Evolutionary conservation across 2,888 invertebrate genomes (phyloP).

Genomic region (Netelia virgata): DNA sequence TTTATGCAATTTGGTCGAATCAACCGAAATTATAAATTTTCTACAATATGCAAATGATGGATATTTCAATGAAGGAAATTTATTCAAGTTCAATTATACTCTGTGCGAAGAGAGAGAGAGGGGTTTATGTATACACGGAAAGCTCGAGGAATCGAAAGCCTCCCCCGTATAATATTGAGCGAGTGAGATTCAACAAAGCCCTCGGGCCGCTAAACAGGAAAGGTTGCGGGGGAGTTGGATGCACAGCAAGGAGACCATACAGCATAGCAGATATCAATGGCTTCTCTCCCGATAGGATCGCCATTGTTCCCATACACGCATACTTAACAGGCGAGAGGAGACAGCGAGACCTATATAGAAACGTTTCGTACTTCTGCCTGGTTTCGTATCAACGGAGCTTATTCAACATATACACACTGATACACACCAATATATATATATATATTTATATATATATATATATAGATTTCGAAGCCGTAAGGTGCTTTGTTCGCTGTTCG

Average conservation of each 20-base stretch:
- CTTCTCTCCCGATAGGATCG: slow-evolving; percentile 49
- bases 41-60: too few species aligned
- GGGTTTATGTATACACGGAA: not conserved
- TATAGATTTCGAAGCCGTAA: slow-evolving; percentile 39
- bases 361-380: slow-evolving; percentile 30
- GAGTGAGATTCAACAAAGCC: slow-evolving; percentile 42
- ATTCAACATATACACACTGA: slow-evolving; percentile 22
- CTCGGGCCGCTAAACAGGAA: slow-evolving; percentile 35
- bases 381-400: slow-evolving; percentile 25
- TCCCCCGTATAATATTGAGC: slow-evolving; percentile 40
- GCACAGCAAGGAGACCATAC: slow-evolving; percentile 9
- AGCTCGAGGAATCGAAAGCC: slow-evolving; percentile 45
- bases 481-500: slow-evolving; percentile 59
- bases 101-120: not conserved
- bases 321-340: slow-evolving; percentile 28
- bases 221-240: slow-evolving; percentile 24
- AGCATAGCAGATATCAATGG: slow-evolving; percentile 54
- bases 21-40: too few species aligned
- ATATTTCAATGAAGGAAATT: not conserved
- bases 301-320: slow-evolving; percentile 45
- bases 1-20: too few species aligned
- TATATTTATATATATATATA: not conserved
- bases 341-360: not conserved
- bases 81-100: not conserved
- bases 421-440: slow-evolving; percentile 14